Conservation (phyloP, 1,140 invertebrate species). For the Batillaria attramentaria region DNA sequence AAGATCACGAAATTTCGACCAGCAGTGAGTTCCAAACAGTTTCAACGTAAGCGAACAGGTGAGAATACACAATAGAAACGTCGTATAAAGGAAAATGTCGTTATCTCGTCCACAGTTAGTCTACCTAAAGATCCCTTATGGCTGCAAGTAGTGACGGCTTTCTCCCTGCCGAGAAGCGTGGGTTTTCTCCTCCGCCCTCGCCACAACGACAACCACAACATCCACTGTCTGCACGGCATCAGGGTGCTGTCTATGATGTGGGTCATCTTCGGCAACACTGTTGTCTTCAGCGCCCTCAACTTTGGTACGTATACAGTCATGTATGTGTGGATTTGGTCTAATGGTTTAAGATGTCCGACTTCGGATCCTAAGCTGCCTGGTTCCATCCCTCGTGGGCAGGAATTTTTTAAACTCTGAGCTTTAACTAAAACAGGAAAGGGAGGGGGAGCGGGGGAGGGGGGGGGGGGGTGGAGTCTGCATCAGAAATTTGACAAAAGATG, state of each 20-base stretch:
- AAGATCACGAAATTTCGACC: no score
- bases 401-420: no score
- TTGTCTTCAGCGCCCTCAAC: conserved; percentile 19
- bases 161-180: conserved; percentile 18
- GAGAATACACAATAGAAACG: neutral
- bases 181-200: neutral
- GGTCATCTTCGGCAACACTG: conserved; percentile 33
- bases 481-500: no score
- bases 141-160: conserved; percentile 27
- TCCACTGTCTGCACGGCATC: conserved; percentile 38
- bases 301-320: conserved; percentile 15
- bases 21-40: no score
- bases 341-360: no score
- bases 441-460: no score
- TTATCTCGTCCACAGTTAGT: neutral
- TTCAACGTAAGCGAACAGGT: neutral
- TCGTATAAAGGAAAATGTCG: neutral
- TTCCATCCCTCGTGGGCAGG: no score
- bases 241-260: conserved; percentile 37
- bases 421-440: no score
- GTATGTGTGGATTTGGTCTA: neutral
- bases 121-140: conserved; percentile 15
- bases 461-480: no score
- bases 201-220: neutral
- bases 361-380: no score